Conservation (phyloP, 2,888 invertebrate species). For the Anarsia innoxiella region DNA sequence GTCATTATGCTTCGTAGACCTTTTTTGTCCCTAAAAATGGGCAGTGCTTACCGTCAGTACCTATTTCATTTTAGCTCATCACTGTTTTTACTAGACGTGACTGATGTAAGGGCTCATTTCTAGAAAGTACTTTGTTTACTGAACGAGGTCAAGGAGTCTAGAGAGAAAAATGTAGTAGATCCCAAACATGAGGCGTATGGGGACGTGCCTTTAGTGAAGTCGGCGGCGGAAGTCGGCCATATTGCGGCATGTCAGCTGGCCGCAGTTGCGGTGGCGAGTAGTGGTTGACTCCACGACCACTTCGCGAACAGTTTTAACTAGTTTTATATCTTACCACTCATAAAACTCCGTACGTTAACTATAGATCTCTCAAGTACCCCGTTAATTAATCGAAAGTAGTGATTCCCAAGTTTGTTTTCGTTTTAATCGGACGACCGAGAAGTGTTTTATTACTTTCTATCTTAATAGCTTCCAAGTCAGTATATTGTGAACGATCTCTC, state of each 20-base stretch:
- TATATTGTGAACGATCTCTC: no score
- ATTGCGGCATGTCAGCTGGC: slow-evolving; percentile 44
- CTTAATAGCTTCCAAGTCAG: no score
- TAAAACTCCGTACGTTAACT: slow-evolving; percentile 43
- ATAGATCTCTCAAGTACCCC: slow-evolving; percentile 25
- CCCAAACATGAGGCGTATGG: slow-evolving; percentile 29
- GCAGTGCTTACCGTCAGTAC: neutral
- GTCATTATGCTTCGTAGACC: neutral
- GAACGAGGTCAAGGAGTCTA: slow-evolving; percentile 9
- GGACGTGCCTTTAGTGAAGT: slow-evolving; percentile 33
- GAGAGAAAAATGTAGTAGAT: slow-evolving; percentile 22
- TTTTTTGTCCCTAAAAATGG: slow-evolving; percentile 5
- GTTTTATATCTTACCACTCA: slow-evolving; percentile 49
- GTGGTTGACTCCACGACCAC: slow-evolving; percentile 32
- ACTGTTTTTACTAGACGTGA: slow-evolving; percentile 9
- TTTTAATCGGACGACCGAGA: no score
- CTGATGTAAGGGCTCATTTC: slow-evolving; percentile 7
- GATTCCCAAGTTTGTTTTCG: no score
- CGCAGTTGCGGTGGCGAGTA: slow-evolving; percentile 27
- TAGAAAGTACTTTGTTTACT: slow-evolving; percentile 1
- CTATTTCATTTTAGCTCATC: slow-evolving; percentile 9
- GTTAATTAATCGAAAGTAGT: slow-evolving; percentile 27
- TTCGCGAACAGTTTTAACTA: slow-evolving; percentile 37
- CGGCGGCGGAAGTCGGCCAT: slow-evolving; percentile 40
- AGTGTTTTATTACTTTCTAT: no score